A percentile compares a stretch with the other conserved stretches of the same genome.
Evolutionary conservation across 1,140 invertebrate genomes (phyloP).

Genomic region (Hypsibius dujardini): DNA sequence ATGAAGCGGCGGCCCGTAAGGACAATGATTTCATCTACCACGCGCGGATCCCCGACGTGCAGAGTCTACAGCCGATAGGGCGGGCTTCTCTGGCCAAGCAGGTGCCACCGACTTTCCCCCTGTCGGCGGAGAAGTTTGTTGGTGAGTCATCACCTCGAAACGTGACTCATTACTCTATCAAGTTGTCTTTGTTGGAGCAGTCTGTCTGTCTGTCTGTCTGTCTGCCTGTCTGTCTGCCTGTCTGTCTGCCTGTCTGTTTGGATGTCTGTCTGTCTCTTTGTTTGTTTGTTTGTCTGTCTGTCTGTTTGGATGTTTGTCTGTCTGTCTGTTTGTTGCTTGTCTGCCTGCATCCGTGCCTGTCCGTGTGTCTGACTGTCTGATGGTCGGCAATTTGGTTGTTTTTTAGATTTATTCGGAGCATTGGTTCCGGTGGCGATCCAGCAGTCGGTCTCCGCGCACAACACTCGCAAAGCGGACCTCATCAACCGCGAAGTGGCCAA

Average conservation of each 20-base stretch:
- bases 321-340: too few species aligned
- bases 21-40: constrained; percentile 98
- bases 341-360: too few species aligned
- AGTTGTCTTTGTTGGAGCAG: too few species aligned
- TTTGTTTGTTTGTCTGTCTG: too few species aligned
- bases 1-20: constrained; percentile 62
- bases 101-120: constrained; percentile 34
- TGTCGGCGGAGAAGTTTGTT: constrained; percentile 44
- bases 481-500: constrained; percentile 48
- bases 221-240: too few species aligned
- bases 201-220: too few species aligned
- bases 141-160: constrained; percentile 25
- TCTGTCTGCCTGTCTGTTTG: too few species aligned
- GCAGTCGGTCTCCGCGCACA: constrained; percentile 65
- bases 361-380: too few species aligned
- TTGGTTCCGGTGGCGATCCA: constrained; percentile 74
- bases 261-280: too few species aligned
- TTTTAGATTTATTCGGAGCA: constrained; percentile 61
- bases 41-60: constrained; percentile 72
- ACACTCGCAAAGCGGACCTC: constrained; percentile 61
- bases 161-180: too few species aligned
- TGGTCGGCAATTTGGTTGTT: constrained; percentile 10
- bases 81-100: constrained; percentile 64
- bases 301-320: too few species aligned
- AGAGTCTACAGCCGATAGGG: constrained; percentile 53